phyloP scores from a whole-genome alignment of 2,888 invertebrate species.

The Stictocephala bisonia region DNA sequence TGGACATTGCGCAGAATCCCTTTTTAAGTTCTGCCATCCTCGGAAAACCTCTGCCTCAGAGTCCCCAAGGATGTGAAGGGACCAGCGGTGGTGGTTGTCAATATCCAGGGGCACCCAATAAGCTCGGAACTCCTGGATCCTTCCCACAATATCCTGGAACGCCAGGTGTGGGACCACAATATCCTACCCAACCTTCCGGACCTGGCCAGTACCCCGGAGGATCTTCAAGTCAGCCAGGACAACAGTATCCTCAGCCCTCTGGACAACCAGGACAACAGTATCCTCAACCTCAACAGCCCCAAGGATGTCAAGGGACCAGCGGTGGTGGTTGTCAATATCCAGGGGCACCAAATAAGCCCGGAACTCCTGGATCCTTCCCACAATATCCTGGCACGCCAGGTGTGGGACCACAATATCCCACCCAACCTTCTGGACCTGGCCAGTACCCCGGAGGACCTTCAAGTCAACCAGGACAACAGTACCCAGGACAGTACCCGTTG shows the following conservation, averaged over 20 bases:
- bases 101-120: neutral
- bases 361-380: too few species aligned
- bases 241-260: neutral
- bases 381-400: too few species aligned
- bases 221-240: slow-evolving; percentile 62
- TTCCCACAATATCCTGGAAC: too few species aligned
- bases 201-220: slow-evolving; percentile 58
- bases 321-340: slow-evolving; percentile 51
- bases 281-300: slow-evolving; percentile 63
- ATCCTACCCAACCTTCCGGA: slow-evolving; percentile 50
- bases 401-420: neutral
- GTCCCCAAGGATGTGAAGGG: slow-evolving; percentile 21
- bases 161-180: too few species aligned
- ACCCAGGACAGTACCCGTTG: neutral
- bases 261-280: slow-evolving; percentile 60
- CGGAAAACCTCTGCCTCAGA: slow-evolving; percentile 1
- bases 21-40: slow-evolving; percentile 46
- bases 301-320: too few species aligned
- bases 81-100: neutral
- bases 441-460: neutral
- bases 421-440: neutral
- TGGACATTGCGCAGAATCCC: slow-evolving; percentile 42
- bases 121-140: too few species aligned
- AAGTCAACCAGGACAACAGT: slow-evolving; percentile 7
- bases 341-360: slow-evolving; percentile 14